phyloP scores from a whole-genome alignment of 2,797 vertebrate genomes.

The Centroberyx gerrardi region DNA sequence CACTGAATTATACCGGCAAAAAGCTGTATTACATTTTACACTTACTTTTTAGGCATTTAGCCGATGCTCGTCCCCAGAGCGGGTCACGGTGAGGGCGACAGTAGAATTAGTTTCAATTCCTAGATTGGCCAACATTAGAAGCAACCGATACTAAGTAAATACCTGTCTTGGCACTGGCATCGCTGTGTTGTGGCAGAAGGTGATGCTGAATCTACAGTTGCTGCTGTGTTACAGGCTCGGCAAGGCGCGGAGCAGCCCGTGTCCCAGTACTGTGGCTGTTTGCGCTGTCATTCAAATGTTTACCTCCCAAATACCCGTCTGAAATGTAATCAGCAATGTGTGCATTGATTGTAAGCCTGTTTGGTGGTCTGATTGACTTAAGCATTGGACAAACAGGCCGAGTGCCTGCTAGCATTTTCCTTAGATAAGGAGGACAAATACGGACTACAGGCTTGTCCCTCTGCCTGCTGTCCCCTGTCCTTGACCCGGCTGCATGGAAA shows the following conservation, averaged over 20 bases:
- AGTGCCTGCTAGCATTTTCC: constrained; percentile 39
- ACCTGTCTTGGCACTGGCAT: constrained; percentile 32
- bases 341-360: constrained; percentile 67
- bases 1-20: constrained; percentile 49
- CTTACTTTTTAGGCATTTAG: constrained; percentile 42
- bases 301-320: constrained; percentile 71
- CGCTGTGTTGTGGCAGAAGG: constrained; percentile 31
- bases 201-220: constrained; percentile 42
- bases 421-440: constrained; percentile 55
- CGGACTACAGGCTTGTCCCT: constrained; percentile 33
- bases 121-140: constrained; percentile 38
- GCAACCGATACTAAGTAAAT: constrained; percentile 37
- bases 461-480: constrained; percentile 46
- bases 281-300: constrained; percentile 78
- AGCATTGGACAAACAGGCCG: constrained; percentile 69
- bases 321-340: constrained; percentile 75
- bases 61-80: constrained; percentile 35
- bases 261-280: constrained; percentile 58
- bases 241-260: constrained; percentile 45
- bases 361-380: constrained; percentile 68
- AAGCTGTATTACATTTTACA: constrained; percentile 29
- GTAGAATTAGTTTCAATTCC: constrained; percentile 44
- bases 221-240: constrained; percentile 57
- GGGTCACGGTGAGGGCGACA: constrained; percentile 36
- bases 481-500: constrained; percentile 48